Percentiles rank a stretch among this genome's conserved stretches.
Conservation (phyloP, 2,888 invertebrate species). For the Caenorhabditis japonica region DNA sequence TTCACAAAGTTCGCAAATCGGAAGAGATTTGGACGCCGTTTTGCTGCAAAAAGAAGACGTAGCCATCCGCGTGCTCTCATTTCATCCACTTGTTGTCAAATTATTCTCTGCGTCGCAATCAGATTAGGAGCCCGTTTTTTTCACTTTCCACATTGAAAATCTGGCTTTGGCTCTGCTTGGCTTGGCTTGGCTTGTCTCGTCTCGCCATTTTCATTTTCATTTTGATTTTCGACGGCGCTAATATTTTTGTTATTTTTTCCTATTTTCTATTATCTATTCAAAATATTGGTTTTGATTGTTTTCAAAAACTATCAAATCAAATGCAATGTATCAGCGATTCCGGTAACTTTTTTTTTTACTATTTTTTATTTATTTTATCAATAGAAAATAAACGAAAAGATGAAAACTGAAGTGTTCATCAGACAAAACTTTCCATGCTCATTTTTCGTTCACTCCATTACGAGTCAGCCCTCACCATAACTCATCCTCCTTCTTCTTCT, state of each 20-base stretch:
- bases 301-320: no score
- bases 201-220: not conserved
- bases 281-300: no score
- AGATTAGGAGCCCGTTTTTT: conserved; percentile 39
- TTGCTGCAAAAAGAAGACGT: not conserved
- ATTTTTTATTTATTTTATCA: not conserved
- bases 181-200: not conserved
- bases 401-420: conserved; percentile 43
- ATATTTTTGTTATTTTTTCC: not conserved
- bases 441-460: no score
- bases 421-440: conserved; percentile 7
- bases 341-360: conserved; percentile 17
- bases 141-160: not conserved
- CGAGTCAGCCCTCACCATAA: no score
- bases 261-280: no score
- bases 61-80: conserved; percentile 30
- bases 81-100: conserved; percentile 50
- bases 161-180: not conserved
- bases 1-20: conserved; percentile 39
- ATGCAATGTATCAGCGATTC: conserved; percentile 46
- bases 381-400: not conserved
- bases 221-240: not conserved
- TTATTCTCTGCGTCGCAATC: conserved; percentile 31
- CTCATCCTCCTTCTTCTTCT: no score
- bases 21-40: not conserved